These are phyloP conservation scores for Epirrita christyi DNA, from an alignment of 2,888 invertebrate species.

Conservation along the genomic window DNA sequence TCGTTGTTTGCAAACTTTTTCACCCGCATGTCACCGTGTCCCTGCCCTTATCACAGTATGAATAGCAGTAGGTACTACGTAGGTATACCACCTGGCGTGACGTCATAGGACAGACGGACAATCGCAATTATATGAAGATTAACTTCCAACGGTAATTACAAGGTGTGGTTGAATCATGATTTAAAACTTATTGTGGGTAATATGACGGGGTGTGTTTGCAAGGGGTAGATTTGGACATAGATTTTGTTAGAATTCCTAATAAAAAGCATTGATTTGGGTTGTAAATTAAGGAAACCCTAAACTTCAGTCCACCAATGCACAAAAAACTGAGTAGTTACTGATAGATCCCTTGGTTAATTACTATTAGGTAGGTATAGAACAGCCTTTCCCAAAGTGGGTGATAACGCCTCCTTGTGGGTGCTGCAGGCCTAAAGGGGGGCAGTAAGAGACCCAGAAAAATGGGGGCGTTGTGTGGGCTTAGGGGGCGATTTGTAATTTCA, in stretches of 20 bases:
- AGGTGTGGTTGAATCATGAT: conserved; percentile 24
- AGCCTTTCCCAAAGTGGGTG: no score
- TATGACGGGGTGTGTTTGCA: neutral
- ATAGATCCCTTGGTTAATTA: no score
- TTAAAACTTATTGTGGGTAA: conserved; percentile 10
- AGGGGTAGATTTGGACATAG: neutral
- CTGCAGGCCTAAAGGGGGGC: no score
- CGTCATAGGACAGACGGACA: conserved; percentile 49
- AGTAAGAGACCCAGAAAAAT: no score
- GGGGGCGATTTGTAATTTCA: no score
- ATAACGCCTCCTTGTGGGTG: no score
- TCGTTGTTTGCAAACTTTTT: neutral
- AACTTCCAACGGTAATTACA: conserved; percentile 48
- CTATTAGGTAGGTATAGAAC: no score
- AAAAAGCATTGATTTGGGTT: no score
- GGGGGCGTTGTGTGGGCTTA: no score
- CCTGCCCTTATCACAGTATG: conserved; percentile 1
- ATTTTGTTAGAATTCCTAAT: neutral
- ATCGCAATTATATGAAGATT: conserved; percentile 72
- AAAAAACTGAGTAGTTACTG: no score
- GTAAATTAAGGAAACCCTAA: no score
- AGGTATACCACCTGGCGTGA: conserved; percentile 58
- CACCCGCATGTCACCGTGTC: neutral
- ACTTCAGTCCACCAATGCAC: no score
- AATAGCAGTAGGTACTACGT: conserved; percentile 23